phyloP scores from a whole-genome alignment of 2,113 vertebrate species.

The Podarcis cretensis region DNA sequence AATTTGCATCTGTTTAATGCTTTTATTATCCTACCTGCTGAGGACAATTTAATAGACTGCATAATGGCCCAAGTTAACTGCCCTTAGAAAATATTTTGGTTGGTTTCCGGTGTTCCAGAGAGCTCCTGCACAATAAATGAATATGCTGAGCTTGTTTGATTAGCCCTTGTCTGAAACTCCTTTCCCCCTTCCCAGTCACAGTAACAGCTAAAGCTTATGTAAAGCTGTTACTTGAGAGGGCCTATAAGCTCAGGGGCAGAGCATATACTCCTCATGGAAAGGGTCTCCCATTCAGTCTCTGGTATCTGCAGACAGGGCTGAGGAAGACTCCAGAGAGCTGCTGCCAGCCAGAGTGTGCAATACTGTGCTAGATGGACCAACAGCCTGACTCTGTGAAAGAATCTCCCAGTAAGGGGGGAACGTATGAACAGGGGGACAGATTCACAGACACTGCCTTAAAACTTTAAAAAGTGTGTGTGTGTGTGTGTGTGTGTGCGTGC shows the following conservation, averaged over 20 bases:
- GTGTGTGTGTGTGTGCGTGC: background rate
- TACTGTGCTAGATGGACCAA: background rate
- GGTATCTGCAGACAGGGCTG: background rate
- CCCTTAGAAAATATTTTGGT: background rate
- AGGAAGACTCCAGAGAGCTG: background rate
- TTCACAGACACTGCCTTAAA: too few relatives aligned
- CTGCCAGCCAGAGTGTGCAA: background rate
- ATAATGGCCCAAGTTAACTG: background rate
- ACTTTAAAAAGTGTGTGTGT: too few relatives aligned
- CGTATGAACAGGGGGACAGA: background rate
- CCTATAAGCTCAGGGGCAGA: background rate
- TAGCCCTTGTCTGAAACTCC: background rate
- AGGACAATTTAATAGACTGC: background rate
- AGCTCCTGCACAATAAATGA: background rate
- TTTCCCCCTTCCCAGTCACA: background rate
- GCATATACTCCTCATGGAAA: background rate
- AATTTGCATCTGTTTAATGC: background rate
- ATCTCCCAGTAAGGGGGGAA: background rate
- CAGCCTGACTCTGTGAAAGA: background rate
- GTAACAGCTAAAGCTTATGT: background rate
- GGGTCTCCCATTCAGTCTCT: background rate
- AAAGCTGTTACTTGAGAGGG: background rate
- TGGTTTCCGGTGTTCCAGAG: background rate
- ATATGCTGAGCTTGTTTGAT: background rate
- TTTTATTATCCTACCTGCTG: background rate